These are phyloP conservation scores for Papilio dardanus DNA, from an alignment of 1,140 invertebrate genomes.

Conservation along the genomic window DNA sequence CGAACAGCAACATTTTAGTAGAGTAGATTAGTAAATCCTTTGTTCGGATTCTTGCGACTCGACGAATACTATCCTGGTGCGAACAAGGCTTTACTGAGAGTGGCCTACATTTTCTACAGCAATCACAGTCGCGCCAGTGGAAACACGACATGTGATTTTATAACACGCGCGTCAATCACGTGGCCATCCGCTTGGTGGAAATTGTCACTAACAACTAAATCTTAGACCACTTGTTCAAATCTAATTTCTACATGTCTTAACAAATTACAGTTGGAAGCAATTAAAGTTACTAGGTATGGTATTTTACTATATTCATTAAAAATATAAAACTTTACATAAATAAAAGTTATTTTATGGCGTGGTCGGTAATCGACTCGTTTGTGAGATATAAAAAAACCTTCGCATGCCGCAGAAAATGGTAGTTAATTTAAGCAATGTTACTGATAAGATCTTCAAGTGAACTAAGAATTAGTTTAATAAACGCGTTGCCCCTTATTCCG, in stretches of 20 bases:
- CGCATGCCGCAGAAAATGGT: conserved; percentile 11
- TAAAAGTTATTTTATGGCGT: neutral
- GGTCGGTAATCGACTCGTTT: neutral
- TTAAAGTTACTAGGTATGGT: neutral
- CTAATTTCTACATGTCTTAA: neutral
- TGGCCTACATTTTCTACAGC: neutral
- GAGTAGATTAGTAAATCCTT: too few species aligned
- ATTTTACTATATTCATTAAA: conserved; percentile 9
- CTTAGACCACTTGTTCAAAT: neutral
- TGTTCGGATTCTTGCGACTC: too few species aligned
- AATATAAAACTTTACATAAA: conserved; percentile 4
- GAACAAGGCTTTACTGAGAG: too few species aligned
- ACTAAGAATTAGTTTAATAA: conserved; percentile 23
- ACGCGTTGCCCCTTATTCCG: too few species aligned
- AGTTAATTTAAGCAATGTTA: conserved; percentile 22
- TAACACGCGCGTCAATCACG: neutral
- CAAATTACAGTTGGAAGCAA: neutral
- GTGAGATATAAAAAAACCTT: conserved; percentile 12
- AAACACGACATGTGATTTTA: neutral
- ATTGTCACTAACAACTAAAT: neutral
- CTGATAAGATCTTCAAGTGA: conserved; percentile 14
- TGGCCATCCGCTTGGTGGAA: neutral
- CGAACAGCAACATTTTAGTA: too few species aligned
- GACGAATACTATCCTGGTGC: too few species aligned
- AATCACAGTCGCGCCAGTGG: neutral